Evolutionary conservation across 2,888 invertebrate species (phyloP).

Genomic region (Zaprionus obscuricornis): DNA sequence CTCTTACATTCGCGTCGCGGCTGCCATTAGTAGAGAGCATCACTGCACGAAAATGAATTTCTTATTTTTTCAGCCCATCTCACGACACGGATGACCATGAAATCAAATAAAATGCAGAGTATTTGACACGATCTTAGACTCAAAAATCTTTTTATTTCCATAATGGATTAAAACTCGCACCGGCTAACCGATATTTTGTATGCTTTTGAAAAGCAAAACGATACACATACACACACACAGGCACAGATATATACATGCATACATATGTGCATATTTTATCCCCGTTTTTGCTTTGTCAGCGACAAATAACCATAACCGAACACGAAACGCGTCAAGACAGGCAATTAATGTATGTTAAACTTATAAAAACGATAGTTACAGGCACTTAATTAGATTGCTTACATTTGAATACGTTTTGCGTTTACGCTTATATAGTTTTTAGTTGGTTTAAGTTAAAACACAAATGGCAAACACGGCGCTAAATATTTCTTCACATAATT

Average conservation of each 20-base stretch:
- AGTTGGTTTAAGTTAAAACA: slow-evolving; percentile 26
- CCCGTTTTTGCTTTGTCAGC: slow-evolving; percentile 65
- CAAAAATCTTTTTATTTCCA: slow-evolving; percentile 25
- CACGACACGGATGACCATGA: slow-evolving; percentile 43
- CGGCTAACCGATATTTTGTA: slow-evolving; percentile 43
- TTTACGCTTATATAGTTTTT: slow-evolving; percentile 62
- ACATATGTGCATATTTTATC: slow-evolving; percentile 17
- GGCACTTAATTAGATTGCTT: slow-evolving; percentile 68
- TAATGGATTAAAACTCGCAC: slow-evolving; percentile 12
- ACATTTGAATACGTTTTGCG: slow-evolving; percentile 70
- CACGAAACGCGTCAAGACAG: slow-evolving; percentile 49
- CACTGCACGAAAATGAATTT: slow-evolving; percentile 10
- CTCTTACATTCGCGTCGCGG: slow-evolving; percentile 42
- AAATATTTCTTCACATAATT: slow-evolving; percentile 50
- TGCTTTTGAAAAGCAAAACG: slow-evolving; percentile 29
- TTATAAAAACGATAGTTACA: slow-evolving; percentile 58
- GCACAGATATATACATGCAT: slow-evolving; percentile 33
- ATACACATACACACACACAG: slow-evolving; percentile 49
- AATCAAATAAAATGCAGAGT: slow-evolving; percentile 34
- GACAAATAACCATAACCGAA: slow-evolving; percentile 49
- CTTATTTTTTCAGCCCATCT: slow-evolving; percentile 36
- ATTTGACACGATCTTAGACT: slow-evolving; percentile 5
- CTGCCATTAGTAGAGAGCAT: slow-evolving; percentile 37
- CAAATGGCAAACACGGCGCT: slow-evolving; percentile 60
- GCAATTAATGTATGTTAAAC: slow-evolving; percentile 43